Evolutionary conservation across 2,888 invertebrate genomes (phyloP), one percentile per base, ranked within the genome.

Genomic region (Habrosyne pyritoides): DNA sequence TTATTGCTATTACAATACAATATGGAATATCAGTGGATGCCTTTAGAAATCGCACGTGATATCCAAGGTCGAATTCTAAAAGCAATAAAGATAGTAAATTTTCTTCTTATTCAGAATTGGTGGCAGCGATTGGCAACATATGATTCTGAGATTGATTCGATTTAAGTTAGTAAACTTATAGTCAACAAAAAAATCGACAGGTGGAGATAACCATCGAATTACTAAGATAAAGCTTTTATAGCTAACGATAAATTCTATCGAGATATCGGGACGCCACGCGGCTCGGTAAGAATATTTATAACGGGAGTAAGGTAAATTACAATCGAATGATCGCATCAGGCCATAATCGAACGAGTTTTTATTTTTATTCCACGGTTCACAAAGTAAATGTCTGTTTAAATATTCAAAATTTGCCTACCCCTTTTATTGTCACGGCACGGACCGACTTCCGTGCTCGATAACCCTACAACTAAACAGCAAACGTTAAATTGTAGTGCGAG

Each of bases 351-450:
- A 61, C 62, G 67, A 67, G 76, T 80, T 73, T 79, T 74, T 73
- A 80, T 82, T 83, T 83, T 50, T 80, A 77, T 81, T 75, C 74
- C 67, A 71, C 66, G 69, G 73, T 69, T 67, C 69, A 67, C 71
- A 66, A 72, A 70, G 65, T 69, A 68, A 75, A 76, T 70, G 72
- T 62, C 70, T 72, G 78, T 75, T 87, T 83, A 83, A 84, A 86
- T 87, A 87, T 87, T 86, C 84, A 79, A 84, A 86, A 85, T 85
- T 80, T 68, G 75, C 69, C 68, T 80, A 86, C 87, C 89, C 87
- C 83, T 88, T 75, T 86, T 84, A 81, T 81, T 81, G 81, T 79
- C 80, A 76, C 79, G 69, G 71, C 67, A 71, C 62, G 64, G 64
- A 61, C 59, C 55, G 60, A 73, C 72, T 76, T 76, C 77, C 78